phyloP scores from a whole-genome alignment of 1,140 invertebrate species.

The Drosophila repletoides region DNA sequence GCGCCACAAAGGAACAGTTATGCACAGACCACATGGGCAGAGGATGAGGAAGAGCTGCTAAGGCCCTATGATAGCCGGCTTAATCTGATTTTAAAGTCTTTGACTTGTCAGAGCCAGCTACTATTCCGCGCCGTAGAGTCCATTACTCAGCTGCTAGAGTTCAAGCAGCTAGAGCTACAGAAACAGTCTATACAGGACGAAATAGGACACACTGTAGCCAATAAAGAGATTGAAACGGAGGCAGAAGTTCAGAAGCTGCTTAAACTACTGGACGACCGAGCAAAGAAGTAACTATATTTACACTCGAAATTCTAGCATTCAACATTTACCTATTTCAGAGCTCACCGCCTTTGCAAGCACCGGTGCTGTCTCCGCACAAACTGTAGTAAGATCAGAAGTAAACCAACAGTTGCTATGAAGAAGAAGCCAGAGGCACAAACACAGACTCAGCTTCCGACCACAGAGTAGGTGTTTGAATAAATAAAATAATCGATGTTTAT shows the following conservation, averaged over 20 bases:
- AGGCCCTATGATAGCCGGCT: not conserved
- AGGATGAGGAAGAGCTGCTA: constrained; percentile 5
- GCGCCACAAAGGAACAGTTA: not conserved
- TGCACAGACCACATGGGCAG: constrained; percentile 22
- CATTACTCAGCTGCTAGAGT: constrained; percentile 17
- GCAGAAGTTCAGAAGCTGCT: not conserved
- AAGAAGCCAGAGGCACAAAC: not conserved
- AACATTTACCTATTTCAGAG: not conserved
- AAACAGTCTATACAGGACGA: constrained; percentile 4
- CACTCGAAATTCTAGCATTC: not conserved
- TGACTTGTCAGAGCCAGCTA: constrained; percentile 9
- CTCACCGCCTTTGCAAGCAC: not conserved
- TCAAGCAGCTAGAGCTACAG: not conserved
- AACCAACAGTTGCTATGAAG: not conserved
- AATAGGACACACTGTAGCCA: too few species aligned
- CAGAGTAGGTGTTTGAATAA: constrained; percentile 23
- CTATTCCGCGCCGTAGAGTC: not conserved
- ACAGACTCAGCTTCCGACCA: not conserved
- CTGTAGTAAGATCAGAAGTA: not conserved
- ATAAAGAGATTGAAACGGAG: not conserved
- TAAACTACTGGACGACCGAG: not conserved
- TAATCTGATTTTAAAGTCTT: constrained; percentile 9
- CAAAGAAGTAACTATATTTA: not conserved
- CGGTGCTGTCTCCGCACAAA: constrained; percentile 10
- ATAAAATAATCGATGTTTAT: too few species aligned